phyloP scores from a whole-genome alignment of 1,140 invertebrate genomes.

The Ips typographus region DNA sequence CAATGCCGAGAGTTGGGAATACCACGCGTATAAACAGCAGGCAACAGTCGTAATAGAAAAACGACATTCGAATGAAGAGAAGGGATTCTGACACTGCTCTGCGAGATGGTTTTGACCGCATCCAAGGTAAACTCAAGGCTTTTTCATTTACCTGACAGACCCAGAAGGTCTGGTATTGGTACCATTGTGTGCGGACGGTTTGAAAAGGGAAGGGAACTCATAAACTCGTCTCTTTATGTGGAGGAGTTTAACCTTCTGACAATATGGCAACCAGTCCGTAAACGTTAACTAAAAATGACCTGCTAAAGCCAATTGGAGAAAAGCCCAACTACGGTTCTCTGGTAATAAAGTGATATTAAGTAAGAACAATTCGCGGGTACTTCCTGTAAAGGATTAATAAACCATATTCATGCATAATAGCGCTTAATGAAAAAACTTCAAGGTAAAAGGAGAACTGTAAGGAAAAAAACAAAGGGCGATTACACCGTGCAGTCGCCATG shows the following conservation, averaged over 20 bases:
- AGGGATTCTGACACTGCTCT: slow-evolving; percentile 21
- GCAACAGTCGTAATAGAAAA: slow-evolving; percentile 19
- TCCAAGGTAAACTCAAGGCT: slow-evolving; percentile 25
- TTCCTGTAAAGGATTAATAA: slow-evolving; percentile 23
- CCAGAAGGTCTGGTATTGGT: slow-evolving; percentile 16
- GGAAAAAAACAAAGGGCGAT: slow-evolving; percentile 33
- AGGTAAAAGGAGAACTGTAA: slow-evolving; percentile 20
- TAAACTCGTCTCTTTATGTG: neutral
- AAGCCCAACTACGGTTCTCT: neutral
- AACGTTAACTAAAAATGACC: no score
- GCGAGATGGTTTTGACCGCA: slow-evolving; percentile 22
- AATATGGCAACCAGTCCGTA: neutral
- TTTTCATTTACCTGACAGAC: slow-evolving; percentile 26
- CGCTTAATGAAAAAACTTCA: slow-evolving; percentile 29
- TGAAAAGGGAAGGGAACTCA: no score
- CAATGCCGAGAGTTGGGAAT: neutral
- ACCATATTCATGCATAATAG: slow-evolving; percentile 14
- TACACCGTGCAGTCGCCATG: slow-evolving; percentile 29
- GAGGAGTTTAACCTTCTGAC: slow-evolving; percentile 19
- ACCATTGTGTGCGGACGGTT: slow-evolving; percentile 12
- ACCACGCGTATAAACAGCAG: slow-evolving; percentile 15
- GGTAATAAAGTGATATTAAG: slow-evolving; percentile 4
- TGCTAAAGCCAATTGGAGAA: neutral
- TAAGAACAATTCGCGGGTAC: slow-evolving; percentile 2
- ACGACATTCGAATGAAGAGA: slow-evolving; percentile 17